phyloP scores from a whole-genome alignment of 2,888 invertebrate genomes.

The Cosmia trapezina region DNA sequence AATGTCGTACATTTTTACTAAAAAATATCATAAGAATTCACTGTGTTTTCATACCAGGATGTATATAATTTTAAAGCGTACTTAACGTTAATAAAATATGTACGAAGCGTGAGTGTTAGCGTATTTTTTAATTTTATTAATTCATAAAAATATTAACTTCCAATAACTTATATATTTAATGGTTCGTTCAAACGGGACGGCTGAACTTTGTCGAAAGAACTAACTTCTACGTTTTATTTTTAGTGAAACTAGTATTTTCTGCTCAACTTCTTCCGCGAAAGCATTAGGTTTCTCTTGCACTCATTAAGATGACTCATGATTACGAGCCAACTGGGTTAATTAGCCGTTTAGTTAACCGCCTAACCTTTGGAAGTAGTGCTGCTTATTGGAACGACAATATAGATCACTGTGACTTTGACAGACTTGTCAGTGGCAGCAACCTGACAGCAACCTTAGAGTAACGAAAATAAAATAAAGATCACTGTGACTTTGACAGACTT shows the following conservation, averaged over 20 bases:
- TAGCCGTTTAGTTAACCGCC: too few species aligned
- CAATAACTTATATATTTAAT: conserved; percentile 4
- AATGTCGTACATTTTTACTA: background rate
- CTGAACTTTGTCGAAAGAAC: conserved; percentile 6
- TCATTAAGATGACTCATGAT: background rate
- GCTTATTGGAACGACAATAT: too few species aligned
- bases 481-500: too few species aligned
- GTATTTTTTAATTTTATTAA: conserved; percentile 25
- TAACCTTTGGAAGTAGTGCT: too few species aligned
- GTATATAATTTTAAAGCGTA: conserved; percentile 9
- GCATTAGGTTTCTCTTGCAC: background rate
- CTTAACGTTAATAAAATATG: conserved; percentile 14
- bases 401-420: background rate
- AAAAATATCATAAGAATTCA: conserved; percentile 2
- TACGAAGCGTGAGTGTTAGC: background rate
- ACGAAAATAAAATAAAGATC: too few species aligned
- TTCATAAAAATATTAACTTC: conserved; percentile 23
- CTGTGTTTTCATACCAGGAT: background rate
- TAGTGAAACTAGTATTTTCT: background rate
- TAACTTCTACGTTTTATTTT: background rate
- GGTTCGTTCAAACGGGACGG: background rate
- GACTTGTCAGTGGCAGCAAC: background rate
- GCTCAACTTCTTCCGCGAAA: background rate
- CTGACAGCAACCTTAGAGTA: too few species aligned
- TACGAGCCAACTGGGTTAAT: background rate